A percentile compares a stretch with the other conserved stretches of the same genome.
These are phyloP conservation scores for Epistrophe eligans DNA, from an alignment of 2,888 invertebrate genomes.

Conservation along the genomic window DNA sequence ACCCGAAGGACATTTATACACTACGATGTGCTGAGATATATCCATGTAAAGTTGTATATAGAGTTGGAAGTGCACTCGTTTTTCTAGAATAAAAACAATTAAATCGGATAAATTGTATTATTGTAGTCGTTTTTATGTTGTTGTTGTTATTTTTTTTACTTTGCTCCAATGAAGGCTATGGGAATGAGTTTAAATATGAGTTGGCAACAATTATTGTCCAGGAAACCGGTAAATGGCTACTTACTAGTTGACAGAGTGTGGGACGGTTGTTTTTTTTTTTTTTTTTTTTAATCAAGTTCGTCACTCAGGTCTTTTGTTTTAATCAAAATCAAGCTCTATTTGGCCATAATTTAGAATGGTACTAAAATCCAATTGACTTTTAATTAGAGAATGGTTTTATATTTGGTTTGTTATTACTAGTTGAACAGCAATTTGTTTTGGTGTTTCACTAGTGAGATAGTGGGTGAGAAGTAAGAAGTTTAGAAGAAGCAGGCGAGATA, in stretches of 20 bases:
- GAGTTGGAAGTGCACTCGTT: conserved; percentile 43
- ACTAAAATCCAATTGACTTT: conserved; percentile 27
- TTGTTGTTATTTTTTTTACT: conserved; percentile 14
- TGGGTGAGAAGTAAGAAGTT: neutral
- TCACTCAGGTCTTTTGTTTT: conserved; percentile 56
- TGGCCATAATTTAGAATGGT: conserved; percentile 33
- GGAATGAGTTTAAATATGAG: conserved; percentile 50
- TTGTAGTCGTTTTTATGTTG: conserved; percentile 21
- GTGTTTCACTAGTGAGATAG: neutral
- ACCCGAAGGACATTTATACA: conserved; percentile 55
- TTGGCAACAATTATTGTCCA: conserved; percentile 39
- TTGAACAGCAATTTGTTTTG: neutral
- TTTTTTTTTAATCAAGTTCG: conserved; percentile 38
- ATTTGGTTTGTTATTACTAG: neutral
- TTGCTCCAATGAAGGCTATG: conserved; percentile 47
- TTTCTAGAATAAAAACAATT: conserved; percentile 55
- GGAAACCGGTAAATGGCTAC: conserved; percentile 59
- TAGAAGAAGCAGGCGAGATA: neutral
- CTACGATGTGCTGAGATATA: conserved; percentile 8
- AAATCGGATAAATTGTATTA: conserved; percentile 46
- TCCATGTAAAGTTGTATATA: conserved; percentile 5
- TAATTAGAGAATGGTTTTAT: conserved; percentile 14
- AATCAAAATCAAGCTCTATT: conserved; percentile 11
- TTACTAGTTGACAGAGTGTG: conserved; percentile 41
- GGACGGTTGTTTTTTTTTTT: conserved; percentile 14